phyloP scores from a whole-genome alignment of 2,797 vertebrate genomes.

The Sandelia bainsii region DNA sequence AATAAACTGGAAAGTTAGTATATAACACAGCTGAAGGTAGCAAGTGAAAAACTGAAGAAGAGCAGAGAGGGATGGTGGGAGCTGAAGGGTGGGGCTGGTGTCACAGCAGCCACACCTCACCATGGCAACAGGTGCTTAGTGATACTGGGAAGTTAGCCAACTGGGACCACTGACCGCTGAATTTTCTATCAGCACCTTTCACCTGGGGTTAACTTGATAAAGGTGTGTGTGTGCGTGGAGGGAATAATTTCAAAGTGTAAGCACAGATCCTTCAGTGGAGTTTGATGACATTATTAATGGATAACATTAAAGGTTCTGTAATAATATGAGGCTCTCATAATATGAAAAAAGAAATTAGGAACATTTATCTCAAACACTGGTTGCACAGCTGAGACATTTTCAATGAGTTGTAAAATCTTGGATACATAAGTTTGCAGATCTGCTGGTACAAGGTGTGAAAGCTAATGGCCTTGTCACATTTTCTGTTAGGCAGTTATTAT shows the following conservation, averaged over 20 bases:
- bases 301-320: not conserved
- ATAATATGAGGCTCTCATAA: not conserved
- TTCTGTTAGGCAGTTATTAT: constrained; percentile 4
- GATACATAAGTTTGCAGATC: not conserved
- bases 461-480: constrained; percentile 6
- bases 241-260: not conserved
- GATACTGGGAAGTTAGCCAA: constrained; percentile 22
- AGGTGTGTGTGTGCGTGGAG: not conserved
- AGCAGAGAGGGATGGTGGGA: constrained; percentile 11
- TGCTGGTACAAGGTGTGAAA: not conserved
- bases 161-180: constrained; percentile 20
- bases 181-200: constrained; percentile 44
- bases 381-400: constrained; percentile 4
- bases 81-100: constrained; percentile 39
- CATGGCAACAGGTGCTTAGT: constrained; percentile 64
- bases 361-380: constrained; percentile 11
- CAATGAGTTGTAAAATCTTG: constrained; percentile 13
- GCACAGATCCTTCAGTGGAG: not conserved
- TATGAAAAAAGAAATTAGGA: not conserved
- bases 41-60: not conserved
- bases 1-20: no score
- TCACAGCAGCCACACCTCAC: constrained; percentile 63
- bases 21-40: not conserved
- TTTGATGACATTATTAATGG: constrained; percentile 1
- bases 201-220: constrained; percentile 37